A percentile compares a stretch with the other conserved stretches of the same genome.
Conservation (phyloP, 2,888 invertebrate species). For the Pristionchus entomophagus region DNA sequence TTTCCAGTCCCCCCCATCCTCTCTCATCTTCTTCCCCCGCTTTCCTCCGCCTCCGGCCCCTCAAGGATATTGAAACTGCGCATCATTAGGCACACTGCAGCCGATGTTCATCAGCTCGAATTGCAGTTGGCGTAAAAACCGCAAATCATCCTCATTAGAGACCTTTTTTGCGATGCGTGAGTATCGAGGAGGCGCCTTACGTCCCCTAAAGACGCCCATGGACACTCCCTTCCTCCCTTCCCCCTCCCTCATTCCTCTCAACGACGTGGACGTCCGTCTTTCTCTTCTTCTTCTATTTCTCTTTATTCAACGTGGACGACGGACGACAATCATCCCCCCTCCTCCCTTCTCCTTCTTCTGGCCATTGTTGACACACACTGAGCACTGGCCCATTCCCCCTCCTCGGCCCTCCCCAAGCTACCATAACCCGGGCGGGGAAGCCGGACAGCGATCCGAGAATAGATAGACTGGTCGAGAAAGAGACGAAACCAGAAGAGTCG, state of each 20-base stretch:
- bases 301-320: constrained; percentile 26
- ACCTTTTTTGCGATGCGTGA: too few relatives aligned
- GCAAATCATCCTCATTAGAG: too few relatives aligned
- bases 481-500: not conserved
- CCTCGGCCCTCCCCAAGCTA: not conserved
- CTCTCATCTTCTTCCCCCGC: not conserved
- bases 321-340: not conserved
- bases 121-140: too few relatives aligned
- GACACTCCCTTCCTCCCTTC: not conserved
- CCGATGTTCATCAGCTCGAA: too few relatives aligned
- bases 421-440: constrained; percentile 6
- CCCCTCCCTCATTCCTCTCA: not conserved
- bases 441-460: too few relatives aligned
- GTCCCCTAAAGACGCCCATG: not conserved
- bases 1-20: not conserved
- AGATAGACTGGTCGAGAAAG: not conserved
- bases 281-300: constrained; percentile 9
- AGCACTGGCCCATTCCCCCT: not conserved
- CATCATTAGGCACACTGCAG: too few relatives aligned
- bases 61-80: not conserved
- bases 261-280: not conserved
- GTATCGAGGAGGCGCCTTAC: too few relatives aligned
- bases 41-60: not conserved
- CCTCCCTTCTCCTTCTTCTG: constrained; percentile 4
- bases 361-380: constrained; percentile 8